Base-by-base conservation (phyloP, 2,113 vertebrate genomes). In the Ramphastos sulfuratus region DNA sequence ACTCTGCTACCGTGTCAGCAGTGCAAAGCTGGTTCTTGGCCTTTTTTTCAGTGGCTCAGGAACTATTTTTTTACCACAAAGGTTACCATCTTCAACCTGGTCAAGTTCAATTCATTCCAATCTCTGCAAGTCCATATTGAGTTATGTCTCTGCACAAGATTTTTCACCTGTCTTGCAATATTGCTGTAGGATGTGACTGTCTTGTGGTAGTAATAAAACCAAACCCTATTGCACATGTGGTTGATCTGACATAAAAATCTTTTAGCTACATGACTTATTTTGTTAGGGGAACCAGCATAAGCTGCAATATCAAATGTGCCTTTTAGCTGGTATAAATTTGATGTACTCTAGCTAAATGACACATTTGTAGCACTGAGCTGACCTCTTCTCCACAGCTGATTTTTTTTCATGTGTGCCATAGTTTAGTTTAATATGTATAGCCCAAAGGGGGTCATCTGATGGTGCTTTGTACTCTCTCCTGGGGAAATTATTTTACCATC, bases 341-440 rank as follows among this genome's bases (percentile, higher is more conserved):
- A 70, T 89, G 28, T 95, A 76, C 75, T 91, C 33, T 91, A 83
- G 78, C 82, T 92, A 92, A 92, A 80, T 63, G 71, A 82, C 89
- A 93, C 15, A 3, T 92, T 92, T 92, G 56, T 87, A 56, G 1
- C 44, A n/a, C 82, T 87, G 84, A 89, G 74, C 58, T 94, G 87
- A 91, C 91, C 94, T 96, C 86, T 94, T 89, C 81, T 94, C 75
- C 56, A 27, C 64, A 70, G 81, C 30, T 55, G 70, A 75, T 82
- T 89, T 94, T 94, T 94, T 86, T 88, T 83, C 61, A 42, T 70
- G 59, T 84, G 59, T 93, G 55, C 70, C 55, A n/a, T 75, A 75
- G 73, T 86, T 92, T 82, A 93, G 89, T 93, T 89, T 87, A 90
- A 95, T 87, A 59, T 31, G 73, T 73, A 91, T 73, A 91, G 56